These are phyloP conservation scores for Anthoscopus minutus DNA, from an alignment of 2,113 vertebrate species.

Conservation along the genomic window DNA sequence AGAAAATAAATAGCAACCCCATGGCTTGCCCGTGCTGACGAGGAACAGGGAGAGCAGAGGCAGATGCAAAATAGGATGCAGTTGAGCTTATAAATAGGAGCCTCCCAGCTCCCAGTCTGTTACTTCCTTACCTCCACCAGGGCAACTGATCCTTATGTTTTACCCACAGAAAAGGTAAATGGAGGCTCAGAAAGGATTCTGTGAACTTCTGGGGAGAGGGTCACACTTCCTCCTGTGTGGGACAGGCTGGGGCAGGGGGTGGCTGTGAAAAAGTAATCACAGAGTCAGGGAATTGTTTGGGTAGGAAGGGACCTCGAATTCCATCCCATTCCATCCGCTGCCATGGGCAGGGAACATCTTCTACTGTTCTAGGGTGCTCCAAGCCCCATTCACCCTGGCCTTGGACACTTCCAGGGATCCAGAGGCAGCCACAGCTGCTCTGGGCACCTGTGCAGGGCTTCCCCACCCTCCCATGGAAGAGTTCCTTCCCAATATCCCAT, in stretches of 20 bases:
- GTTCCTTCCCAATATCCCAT: neutral
- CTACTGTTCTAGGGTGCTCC: accelerated
- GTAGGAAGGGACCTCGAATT: neutral
- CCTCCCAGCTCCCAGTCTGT: constrained; percentile 27
- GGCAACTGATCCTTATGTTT: neutral
- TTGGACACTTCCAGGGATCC: neutral
- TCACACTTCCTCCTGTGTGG: neutral
- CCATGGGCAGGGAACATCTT: neutral
- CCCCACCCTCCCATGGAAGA: accelerated
- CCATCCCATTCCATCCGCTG: neutral
- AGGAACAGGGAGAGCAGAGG: constrained; percentile 38
- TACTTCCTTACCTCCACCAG: neutral
- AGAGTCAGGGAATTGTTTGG: neutral
- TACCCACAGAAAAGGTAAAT: neutral
- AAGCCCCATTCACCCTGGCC: accelerated
- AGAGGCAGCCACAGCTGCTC: neutral
- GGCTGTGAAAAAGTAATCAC: neutral
- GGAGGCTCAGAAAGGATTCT: neutral
- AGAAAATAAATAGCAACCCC: neutral
- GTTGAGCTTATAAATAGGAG: constrained; percentile 38
- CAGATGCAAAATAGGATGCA: constrained; percentile 39
- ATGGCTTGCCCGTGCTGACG: neutral
- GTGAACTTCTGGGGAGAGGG: neutral
- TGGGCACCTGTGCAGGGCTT: neutral
- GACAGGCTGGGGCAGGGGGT: neutral